Evolutionary conservation across 2,888 invertebrate genomes (phyloP), one percentile per base, ranked within the genome.

Genomic region (Zaprionus lineosus): DNA sequence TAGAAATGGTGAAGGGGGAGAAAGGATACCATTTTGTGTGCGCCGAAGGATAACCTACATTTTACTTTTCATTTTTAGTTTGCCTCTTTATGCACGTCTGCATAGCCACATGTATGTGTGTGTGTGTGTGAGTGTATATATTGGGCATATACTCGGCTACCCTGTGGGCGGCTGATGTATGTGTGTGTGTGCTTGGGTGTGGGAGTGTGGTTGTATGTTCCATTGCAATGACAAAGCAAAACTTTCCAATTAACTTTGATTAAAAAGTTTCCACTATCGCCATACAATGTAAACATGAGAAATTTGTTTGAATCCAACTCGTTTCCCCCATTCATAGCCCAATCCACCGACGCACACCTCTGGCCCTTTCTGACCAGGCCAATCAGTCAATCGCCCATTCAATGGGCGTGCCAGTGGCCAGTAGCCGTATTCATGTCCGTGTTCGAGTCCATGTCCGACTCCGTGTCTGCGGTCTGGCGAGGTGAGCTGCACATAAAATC

Each of bases 171-270:
- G n/a, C n/a, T n/a, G n/a, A n/a, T 41, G 4, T 33, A 16, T 44
- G 24, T 40, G 21, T 39, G 46, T 31, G 48, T 51, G 41, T 50
- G 44, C 39, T 48, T 41, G 21, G 41, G 24, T 50, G 34, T 37
- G 6, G 28, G 18, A 19, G 43, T 52, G 26, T 65, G 58, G 68
- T 46, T 61, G 60, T 74, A 67, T 59, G 73, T 60, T 60, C 41
- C 61, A 65, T 67, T 57, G 74, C 67, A 81, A 84, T 81, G 84
- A 84, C 86, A 82, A 84, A 81, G 84, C 74, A 74, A 84, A 84
- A 86, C 85, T 81, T 85, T 85, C 84, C 81, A 81, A 81, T 81
- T 81, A 81, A 81, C 85, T 81, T 85, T 85, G 81, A 81, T 81
- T 81, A 81, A 81, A 81, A 81, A 81, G 85, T 81, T 81, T 83